Percentiles rank a stretch among this genome's conserved stretches.
phyloP scores from a whole-genome alignment of 2,113 vertebrate genomes.

The Tenrec ecaudatus region DNA sequence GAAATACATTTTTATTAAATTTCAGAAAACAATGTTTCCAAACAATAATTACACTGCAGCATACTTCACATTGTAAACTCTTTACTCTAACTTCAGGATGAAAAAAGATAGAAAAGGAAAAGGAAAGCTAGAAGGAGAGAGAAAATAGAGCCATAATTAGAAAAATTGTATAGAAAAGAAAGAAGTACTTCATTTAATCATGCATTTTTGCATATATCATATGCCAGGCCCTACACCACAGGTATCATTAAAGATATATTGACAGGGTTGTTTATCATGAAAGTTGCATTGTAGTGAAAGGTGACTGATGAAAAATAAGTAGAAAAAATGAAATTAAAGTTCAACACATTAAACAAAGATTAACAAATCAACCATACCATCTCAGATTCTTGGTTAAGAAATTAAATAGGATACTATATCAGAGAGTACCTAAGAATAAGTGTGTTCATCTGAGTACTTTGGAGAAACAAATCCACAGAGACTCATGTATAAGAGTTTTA shows the following conservation, averaged over 20 bases:
- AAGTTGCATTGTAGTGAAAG: slow-evolving; percentile 10
- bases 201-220: background rate
- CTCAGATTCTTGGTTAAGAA: slow-evolving; percentile 15
- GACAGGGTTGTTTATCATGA: background rate
- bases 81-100: background rate
- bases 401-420: background rate
- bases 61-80: background rate
- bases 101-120: background rate
- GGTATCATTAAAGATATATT: background rate
- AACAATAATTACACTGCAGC: background rate
- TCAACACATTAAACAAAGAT: background rate
- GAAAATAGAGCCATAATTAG: background rate
- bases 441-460: too few relatives aligned
- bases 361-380: background rate
- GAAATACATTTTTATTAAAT: background rate
- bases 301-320: background rate
- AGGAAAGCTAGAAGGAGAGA: accelerated
- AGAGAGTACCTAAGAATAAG: background rate
- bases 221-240: background rate
- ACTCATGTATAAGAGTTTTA: too few relatives aligned
- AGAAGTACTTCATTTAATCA: background rate
- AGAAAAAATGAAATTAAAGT: background rate
- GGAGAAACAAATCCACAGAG: too few relatives aligned
- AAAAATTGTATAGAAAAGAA: background rate
- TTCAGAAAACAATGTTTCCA: background rate